phyloP scores from a whole-genome alignment of 1,140 invertebrate species.

The Prorops nasuta region DNA sequence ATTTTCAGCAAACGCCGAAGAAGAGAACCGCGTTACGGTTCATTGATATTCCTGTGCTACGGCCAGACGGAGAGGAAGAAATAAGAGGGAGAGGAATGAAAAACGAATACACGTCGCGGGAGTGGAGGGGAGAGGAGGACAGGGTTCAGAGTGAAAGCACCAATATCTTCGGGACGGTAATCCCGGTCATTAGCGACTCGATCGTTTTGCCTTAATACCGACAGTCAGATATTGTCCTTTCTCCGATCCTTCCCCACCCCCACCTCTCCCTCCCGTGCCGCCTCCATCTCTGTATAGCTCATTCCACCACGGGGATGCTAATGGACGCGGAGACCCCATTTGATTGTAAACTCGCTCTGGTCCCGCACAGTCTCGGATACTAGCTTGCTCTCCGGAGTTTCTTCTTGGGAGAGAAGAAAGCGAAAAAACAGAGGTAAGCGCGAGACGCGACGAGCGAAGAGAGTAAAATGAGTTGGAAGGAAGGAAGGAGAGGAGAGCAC shows the following conservation, averaged over 20 bases:
- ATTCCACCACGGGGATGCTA: conserved; percentile 24
- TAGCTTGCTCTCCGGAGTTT: too few species aligned
- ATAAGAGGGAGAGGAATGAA: conserved; percentile 1
- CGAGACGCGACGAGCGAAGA: background rate
- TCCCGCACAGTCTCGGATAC: too few species aligned
- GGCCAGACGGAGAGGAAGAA: conserved; percentile 14
- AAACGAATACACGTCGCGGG: background rate
- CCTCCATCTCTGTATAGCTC: too few species aligned
- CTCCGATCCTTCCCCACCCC: too few species aligned
- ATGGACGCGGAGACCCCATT: conserved; percentile 26
- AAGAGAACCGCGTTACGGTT: background rate
- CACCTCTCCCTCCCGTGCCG: too few species aligned
- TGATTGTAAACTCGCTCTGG: conserved; percentile 33
- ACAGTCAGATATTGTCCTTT: conserved; percentile 10
- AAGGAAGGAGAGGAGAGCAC: too few species aligned
- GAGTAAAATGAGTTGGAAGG: background rate
- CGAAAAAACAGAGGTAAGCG: background rate
- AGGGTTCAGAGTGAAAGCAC: too few species aligned
- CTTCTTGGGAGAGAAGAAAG: background rate
- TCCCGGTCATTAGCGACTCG: conserved; percentile 28
- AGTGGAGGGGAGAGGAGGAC: background rate
- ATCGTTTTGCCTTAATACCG: conserved; percentile 23
- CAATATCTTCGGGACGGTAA: conserved; percentile 29
- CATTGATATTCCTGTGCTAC: conserved; percentile 27
- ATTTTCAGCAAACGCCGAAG: background rate